phyloP scores from a whole-genome alignment of 2,797 vertebrate species.

The Hipposideros larvatus region DNA sequence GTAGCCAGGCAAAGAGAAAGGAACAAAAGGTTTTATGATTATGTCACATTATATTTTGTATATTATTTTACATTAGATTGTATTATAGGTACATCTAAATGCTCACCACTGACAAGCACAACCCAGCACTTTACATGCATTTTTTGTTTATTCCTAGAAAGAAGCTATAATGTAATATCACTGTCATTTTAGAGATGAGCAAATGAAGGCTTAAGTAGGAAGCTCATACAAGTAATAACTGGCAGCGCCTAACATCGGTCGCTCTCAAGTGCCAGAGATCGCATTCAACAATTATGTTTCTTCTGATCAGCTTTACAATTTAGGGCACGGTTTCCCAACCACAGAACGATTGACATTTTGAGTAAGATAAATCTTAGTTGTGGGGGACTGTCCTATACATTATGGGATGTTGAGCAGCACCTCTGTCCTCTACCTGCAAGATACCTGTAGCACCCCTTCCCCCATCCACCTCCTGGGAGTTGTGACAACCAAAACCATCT shows the following conservation, averaged over 20 bases:
- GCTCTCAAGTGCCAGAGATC: not conserved
- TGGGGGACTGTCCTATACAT: not conserved
- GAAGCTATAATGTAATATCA: not conserved
- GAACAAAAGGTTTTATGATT: not conserved
- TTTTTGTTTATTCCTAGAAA: not conserved
- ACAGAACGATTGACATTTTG: not conserved
- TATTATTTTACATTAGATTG: not conserved
- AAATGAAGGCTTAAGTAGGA: not conserved
- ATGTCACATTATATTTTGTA: not conserved
- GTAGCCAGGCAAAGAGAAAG: not conserved
- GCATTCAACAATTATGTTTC: not conserved
- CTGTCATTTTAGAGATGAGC: conserved; percentile 18
- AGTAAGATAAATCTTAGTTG: too few species aligned
- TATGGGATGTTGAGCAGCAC: not conserved
- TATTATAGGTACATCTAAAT: not conserved
- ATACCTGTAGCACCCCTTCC: not conserved
- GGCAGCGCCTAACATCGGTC: not conserved
- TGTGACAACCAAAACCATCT: not conserved
- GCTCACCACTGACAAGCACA: not conserved
- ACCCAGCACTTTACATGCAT: not conserved
- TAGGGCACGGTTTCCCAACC: not conserved
- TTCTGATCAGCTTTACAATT: not conserved
- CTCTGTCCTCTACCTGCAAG: not conserved
- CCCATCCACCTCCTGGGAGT: not conserved
- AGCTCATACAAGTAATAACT: not conserved